Conservation (phyloP, 2,113 vertebrate species). For the Nyctereutes procyonoides region DNA sequence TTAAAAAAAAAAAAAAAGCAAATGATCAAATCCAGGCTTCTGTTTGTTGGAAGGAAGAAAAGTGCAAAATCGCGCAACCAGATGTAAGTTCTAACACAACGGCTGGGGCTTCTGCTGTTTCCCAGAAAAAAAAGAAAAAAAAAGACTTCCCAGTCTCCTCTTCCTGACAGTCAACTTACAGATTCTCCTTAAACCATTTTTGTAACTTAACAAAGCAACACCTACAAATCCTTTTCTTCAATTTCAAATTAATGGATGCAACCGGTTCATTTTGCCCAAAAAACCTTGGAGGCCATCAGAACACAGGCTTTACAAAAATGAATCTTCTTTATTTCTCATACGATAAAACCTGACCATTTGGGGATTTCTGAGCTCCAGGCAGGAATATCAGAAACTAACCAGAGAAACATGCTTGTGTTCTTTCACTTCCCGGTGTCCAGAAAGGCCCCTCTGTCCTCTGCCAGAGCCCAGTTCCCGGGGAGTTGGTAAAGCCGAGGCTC, state of each 20-base stretch:
- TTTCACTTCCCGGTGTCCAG: not conserved
- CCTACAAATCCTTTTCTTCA: not conserved
- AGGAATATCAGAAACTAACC: not conserved
- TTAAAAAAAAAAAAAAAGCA: not conserved
- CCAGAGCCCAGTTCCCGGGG: not conserved
- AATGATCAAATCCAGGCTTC: constrained; percentile 41
- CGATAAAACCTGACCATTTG: not conserved
- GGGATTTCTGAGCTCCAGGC: not conserved
- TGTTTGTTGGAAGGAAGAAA: constrained; percentile 39
- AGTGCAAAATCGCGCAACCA: not conserved
- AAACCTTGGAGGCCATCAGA: not conserved
- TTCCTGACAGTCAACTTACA: not conserved
- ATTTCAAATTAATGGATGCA: not conserved
- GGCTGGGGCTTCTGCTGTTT: not conserved
- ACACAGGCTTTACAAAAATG: not conserved
- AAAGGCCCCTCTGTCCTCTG: not conserved
- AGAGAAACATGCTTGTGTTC: not conserved
- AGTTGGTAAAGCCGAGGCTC: not conserved
- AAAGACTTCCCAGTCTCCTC: not conserved
- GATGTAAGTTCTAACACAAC: not conserved
- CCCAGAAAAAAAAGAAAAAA: not conserved
- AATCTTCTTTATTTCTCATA: not conserved
- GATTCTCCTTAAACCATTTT: not conserved
- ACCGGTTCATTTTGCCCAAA: not conserved
- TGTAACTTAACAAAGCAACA: not conserved